Percentiles rank a stretch among this genome's conserved stretches.
These are phyloP conservation scores for Antedon bifida DNA, from an alignment of 35 echinoderm and acorn worm genomes.

Conservation along the genomic window DNA sequence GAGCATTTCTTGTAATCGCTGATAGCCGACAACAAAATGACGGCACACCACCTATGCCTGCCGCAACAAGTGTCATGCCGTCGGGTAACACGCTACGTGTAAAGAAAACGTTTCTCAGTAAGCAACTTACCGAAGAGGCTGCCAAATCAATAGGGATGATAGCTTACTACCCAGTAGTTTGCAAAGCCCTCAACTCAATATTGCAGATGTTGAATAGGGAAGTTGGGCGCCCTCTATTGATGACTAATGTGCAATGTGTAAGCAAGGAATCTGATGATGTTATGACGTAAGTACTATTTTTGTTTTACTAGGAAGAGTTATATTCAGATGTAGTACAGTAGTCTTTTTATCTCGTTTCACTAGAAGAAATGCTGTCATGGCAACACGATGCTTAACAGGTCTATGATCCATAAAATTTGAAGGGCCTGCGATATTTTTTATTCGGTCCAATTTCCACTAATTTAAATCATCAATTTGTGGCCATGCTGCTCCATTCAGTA, in stretches of 20 bases:
- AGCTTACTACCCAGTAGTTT: conserved; percentile 51
- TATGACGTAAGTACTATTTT: conserved; percentile 80
- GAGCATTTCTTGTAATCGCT: conserved; percentile 93
- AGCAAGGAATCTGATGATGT: conserved; percentile 95
- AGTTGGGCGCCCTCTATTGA: conserved; percentile 73
- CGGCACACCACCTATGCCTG: conserved; percentile 84
- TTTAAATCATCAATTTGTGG: too few species aligned
- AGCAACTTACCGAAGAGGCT: conserved; percentile 89
- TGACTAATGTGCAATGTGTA: conserved; percentile 90
- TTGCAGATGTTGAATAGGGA: conserved; percentile 50
- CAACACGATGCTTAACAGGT: too few species aligned
- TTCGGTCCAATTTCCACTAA: too few species aligned
- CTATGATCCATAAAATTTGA: too few species aligned
- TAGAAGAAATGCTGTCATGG: too few species aligned
- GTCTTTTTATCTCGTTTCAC: too few species aligned
- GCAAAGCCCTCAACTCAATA: conserved; percentile 78
- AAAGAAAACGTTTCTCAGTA: conserved; percentile 82
- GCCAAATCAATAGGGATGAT: conserved; percentile 76
- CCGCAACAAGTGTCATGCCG: conserved; percentile 88
- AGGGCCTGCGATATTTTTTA: too few species aligned
- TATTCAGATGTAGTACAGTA: too few species aligned
- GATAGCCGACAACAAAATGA: conserved; percentile 95
- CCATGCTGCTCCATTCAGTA: too few species aligned
- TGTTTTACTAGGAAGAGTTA: too few species aligned
- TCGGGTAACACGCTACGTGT: conserved; percentile 88